These are phyloP conservation scores for Notocelia uddmanniana DNA, from an alignment of 2,888 invertebrate genomes.

Conservation along the genomic window DNA sequence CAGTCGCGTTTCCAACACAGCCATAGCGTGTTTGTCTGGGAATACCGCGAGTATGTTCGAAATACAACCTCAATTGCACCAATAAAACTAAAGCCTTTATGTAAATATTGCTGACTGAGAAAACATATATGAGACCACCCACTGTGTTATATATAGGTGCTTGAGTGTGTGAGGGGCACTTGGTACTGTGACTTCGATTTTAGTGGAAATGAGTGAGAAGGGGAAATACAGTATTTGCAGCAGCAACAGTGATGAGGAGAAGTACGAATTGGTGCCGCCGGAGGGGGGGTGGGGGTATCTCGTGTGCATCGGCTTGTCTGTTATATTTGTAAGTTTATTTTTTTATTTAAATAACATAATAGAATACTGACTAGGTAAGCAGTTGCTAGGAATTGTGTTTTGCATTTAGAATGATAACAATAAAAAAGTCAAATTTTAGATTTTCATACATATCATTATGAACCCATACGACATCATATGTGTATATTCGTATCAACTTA, in stretches of 20 bases:
- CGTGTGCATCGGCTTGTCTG: constrained; percentile 87
- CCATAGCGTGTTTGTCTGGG: constrained; percentile 70
- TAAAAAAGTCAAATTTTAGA: no score
- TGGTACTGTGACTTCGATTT: not conserved
- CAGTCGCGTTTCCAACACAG: constrained; percentile 20
- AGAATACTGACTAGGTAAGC: not conserved
- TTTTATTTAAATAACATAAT: constrained; percentile 12
- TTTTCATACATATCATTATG: no score
- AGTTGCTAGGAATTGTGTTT: no score
- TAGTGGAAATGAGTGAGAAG: constrained; percentile 64
- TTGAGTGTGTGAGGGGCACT: constrained; percentile 46
- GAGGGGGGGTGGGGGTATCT: constrained; percentile 92
- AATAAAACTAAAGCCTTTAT: constrained; percentile 66
- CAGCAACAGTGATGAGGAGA: constrained; percentile 65
- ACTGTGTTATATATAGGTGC: constrained; percentile 57
- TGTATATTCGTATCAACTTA: no score
- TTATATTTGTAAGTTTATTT: constrained; percentile 87
- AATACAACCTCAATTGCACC: constrained; percentile 68
- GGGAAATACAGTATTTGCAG: constrained; percentile 57
- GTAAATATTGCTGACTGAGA: constrained; percentile 68
- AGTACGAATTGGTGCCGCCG: constrained; percentile 83
- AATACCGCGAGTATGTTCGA: constrained; percentile 70
- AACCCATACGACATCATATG: no score
- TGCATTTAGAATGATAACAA: no score
- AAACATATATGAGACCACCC: constrained; percentile 65